phyloP scores from a whole-genome alignment of 1,140 invertebrate genomes.

The Gonatopus flavifemur region DNA sequence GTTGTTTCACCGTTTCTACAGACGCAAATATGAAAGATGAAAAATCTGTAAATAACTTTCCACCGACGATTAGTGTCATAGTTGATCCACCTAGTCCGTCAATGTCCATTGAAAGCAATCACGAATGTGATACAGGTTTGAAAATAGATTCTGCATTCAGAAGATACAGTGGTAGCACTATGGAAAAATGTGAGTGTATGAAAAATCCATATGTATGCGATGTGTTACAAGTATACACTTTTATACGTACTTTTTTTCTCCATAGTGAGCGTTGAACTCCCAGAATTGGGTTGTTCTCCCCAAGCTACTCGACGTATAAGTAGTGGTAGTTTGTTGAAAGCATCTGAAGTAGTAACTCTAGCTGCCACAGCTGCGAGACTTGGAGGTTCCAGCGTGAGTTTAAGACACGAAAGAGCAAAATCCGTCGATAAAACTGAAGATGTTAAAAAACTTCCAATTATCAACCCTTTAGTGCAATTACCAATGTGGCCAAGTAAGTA shows the following conservation, averaged over 20 bases:
- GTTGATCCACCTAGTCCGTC: conserved; percentile 56
- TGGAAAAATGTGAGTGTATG: conserved; percentile 46
- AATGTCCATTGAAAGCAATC: conserved; percentile 50
- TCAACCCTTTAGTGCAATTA: conserved; percentile 82
- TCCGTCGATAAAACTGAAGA: conserved; percentile 62
- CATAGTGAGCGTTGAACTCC: conserved; percentile 50
- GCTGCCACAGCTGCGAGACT: conserved; percentile 62
- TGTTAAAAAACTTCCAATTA: conserved; percentile 79
- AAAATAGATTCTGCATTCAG: conserved; percentile 34
- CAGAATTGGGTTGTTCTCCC: conserved; percentile 62
- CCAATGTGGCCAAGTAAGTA: conserved; percentile 85
- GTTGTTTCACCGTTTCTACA: conserved; percentile 42
- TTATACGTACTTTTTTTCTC: conserved; percentile 6
- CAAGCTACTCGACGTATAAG: conserved; percentile 77
- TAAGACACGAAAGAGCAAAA: conserved; percentile 50
- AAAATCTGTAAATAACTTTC: conserved; percentile 38
- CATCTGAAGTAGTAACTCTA: conserved; percentile 61
- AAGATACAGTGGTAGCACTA: conserved; percentile 40
- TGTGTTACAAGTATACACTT: background rate
- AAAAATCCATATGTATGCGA: background rate
- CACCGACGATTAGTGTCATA: conserved; percentile 48
- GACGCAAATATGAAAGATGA: conserved; percentile 32
- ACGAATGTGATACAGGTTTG: conserved; percentile 32
- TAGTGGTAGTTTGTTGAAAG: conserved; percentile 74
- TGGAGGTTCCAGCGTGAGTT: conserved; percentile 48